Evolutionary conservation across 2,113 vertebrate species (phyloP).

Genomic region (Proterorhinus semilunaris): DNA sequence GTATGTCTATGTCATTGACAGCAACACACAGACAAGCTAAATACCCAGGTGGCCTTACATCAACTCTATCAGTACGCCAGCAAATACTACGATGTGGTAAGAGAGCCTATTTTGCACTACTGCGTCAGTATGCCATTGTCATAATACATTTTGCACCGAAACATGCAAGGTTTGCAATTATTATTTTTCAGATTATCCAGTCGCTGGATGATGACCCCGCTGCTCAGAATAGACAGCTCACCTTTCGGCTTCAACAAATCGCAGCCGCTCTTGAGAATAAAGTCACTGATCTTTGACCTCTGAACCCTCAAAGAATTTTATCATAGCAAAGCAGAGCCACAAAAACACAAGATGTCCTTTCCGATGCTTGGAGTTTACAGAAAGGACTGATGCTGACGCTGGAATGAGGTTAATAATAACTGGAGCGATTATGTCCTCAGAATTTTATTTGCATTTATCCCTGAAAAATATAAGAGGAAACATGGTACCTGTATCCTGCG

Average conservation of each 20-base stretch:
- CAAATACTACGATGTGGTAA: conserved; percentile 97
- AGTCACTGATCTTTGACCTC: conserved; percentile 94
- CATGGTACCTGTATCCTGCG: neutral
- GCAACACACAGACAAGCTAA: conserved; percentile 93
- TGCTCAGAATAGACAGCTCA: conserved; percentile 95
- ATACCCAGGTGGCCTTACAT: conserved; percentile 91
- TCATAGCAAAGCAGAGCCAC: conserved; percentile 2
- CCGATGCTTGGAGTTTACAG: conserved; percentile 15
- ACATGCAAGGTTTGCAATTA: too few relatives aligned
- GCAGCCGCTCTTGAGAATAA: conserved; percentile 97
- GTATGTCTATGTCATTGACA: conserved; percentile 44
- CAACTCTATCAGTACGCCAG: conserved; percentile 97
- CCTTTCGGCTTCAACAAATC: conserved; percentile 94
- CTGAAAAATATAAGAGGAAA: conserved; percentile 13
- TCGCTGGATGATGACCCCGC: conserved; percentile 94
- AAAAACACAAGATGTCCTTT: conserved; percentile 35
- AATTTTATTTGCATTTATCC: conserved; percentile 8
- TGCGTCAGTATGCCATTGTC: neutral
- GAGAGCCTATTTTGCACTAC: conserved; percentile 15
- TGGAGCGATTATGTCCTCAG: conserved; percentile 5
- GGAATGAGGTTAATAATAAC: conserved; percentile 14
- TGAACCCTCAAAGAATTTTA: neutral
- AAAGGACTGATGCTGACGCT: conserved; percentile 33
- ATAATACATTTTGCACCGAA: neutral
- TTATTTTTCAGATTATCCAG: conserved; percentile 85